Base-by-base conservation (phyloP, 2,113 vertebrate genomes). In the Cisticola juncidis region DNA sequence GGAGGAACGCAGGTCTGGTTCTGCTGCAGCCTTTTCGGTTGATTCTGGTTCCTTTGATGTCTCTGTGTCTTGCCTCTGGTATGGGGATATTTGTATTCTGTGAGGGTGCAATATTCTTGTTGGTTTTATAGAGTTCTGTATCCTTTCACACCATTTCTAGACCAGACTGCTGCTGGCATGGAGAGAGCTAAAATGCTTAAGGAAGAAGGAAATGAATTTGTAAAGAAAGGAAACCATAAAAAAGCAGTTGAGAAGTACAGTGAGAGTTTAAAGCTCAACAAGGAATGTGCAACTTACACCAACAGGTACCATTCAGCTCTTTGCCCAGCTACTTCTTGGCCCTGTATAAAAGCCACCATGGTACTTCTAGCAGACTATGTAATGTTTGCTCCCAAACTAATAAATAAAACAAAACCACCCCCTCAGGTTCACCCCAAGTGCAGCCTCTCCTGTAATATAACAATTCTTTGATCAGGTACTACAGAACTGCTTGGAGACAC, bases 201-300 rank as follows among this genome's bases (percentile, higher is more conserved):
- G 90, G 98, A 99, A 79, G 99, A 99, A 97, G 99, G 99, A 86
- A 99, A 99, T 91, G 97, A 97, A 68, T 97, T 99, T 94, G 99
- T 99, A 92, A 99, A 99, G 98, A 99, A 98, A 85, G 98, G 98
- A 86, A 98, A 98, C 86, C 98, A 99, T 95, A 98, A 98, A 95
- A 98, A 98, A 97, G 99, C 99, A 51, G 94, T 98, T 33, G 99
- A 99, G 83, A 99, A 99, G 92, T 99, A 99, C 98, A 99, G 92
- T 26, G 98, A 99, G 95, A 99, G 99, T 91, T 97, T 99, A 76
- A 98, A 98, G 71, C 98, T 97, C 79, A 97, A 95, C 51, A 81
- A 96, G 38, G 99, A 99, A 86, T 97, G 98, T 48, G 96, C 99
- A 0, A 98, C 99, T 11, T 99, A 98, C 94, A 99, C 99, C 95